These are phyloP conservation scores for Tichodroma muraria DNA, from an alignment of 2,113 vertebrate species.

Conservation along the genomic window DNA sequence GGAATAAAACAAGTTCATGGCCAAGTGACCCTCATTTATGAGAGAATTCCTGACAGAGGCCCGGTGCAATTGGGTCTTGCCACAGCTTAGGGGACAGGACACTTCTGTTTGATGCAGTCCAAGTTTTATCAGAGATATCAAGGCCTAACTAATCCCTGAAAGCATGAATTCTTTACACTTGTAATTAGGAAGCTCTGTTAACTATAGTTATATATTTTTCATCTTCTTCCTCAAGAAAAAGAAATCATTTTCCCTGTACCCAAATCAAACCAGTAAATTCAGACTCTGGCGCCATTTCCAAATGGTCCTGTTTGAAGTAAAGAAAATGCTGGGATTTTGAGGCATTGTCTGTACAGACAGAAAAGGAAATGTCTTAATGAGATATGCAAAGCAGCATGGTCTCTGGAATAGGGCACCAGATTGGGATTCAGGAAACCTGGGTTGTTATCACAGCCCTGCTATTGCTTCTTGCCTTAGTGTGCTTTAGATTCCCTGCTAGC, in stretches of 20 bases:
- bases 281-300: neutral
- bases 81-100: neutral
- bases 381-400: neutral
- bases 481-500: slow-evolving; percentile 2
- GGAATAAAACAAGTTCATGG: neutral
- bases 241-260: neutral
- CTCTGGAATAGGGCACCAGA: slow-evolving; percentile 13
- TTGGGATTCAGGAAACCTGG: slow-evolving; percentile 35
- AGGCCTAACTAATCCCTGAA: neutral
- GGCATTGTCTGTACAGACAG: neutral
- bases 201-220: too few relatives aligned
- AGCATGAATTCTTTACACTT: neutral
- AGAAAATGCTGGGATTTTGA: neutral
- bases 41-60: neutral
- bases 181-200: too few relatives aligned
- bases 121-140: neutral
- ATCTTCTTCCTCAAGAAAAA: neutral
- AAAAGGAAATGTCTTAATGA: slow-evolving; percentile 31
- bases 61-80: neutral
- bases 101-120: neutral
- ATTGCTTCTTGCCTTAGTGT: neutral
- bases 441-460: neutral
- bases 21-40: neutral
- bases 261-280: neutral
- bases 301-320: neutral